Evolutionary conservation across 2,113 vertebrate genomes (phyloP).

Genomic region (Microtus richardsoni): DNA sequence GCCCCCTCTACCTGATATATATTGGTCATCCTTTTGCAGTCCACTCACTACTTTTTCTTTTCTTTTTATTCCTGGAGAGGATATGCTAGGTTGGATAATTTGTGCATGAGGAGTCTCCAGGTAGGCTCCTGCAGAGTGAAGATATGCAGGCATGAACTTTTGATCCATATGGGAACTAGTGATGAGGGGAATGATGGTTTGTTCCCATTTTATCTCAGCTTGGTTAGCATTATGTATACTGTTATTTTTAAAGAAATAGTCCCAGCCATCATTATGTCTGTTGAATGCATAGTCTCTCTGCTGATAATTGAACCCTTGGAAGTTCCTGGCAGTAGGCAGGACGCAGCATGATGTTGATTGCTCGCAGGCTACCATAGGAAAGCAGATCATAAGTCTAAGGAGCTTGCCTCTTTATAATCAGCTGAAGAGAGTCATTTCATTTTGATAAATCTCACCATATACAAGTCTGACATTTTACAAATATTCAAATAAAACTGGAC

Average conservation of each 20-base stretch:
- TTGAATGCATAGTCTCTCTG: conserved; percentile 58
- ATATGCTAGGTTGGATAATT: not conserved
- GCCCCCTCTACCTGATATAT: not conserved
- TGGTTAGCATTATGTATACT: not conserved
- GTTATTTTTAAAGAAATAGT: conserved; percentile 49
- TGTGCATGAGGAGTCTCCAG: not conserved
- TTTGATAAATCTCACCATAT: conserved; percentile 34
- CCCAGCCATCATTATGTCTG: conserved; percentile 16
- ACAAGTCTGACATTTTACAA: conserved; percentile 38
- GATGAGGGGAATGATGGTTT: not conserved
- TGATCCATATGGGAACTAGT: not conserved
- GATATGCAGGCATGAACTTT: conserved; percentile 37
- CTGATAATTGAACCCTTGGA: conserved; percentile 58
- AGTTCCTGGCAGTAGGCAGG: conserved; percentile 66
- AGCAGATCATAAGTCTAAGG: conserved; percentile 19
- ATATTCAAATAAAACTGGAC: conserved; percentile 30
- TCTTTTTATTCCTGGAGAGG: not conserved
- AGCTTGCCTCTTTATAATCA: conserved; percentile 66
- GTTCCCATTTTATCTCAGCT: not conserved
- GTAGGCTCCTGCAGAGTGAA: not conserved
- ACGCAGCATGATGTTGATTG: conserved; percentile 71
- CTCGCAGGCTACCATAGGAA: conserved; percentile 55
- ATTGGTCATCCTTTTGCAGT: conserved; percentile 35
- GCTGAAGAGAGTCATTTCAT: not conserved
- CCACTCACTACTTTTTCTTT: not conserved